phyloP scores from a whole-genome alignment of 2,888 invertebrate species.

The Erynnis tages region DNA sequence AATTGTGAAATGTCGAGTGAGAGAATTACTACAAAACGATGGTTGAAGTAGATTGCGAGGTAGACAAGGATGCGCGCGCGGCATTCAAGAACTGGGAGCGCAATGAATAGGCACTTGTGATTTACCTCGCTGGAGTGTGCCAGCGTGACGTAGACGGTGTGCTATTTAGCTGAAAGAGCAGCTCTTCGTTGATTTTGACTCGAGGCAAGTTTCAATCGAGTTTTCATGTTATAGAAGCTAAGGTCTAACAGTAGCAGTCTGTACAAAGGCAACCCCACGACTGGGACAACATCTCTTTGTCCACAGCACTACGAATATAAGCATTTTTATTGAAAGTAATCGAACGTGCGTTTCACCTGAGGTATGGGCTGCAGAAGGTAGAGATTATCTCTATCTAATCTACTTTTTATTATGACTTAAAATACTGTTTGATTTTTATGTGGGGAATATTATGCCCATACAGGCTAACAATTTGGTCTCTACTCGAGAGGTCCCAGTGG shows the following conservation, averaged over 20 bases:
- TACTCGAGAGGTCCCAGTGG: too few relatives aligned
- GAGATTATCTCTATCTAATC: too few relatives aligned
- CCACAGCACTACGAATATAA: too few relatives aligned
- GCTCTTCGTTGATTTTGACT: slow-evolving; percentile 24
- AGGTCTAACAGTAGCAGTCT: neutral
- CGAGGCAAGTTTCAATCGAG: slow-evolving; percentile 25
- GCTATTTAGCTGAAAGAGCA: slow-evolving; percentile 27
- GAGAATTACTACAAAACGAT: slow-evolving; percentile 25
- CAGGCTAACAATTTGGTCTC: too few relatives aligned
- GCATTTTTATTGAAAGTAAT: too few relatives aligned
- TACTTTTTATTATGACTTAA: too few relatives aligned
- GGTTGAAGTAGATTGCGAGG: slow-evolving; percentile 22
- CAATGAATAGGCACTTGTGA: slow-evolving; percentile 23
- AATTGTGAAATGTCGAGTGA: slow-evolving; percentile 20
- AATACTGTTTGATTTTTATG: too few relatives aligned
- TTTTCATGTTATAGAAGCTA: slow-evolving; percentile 18
- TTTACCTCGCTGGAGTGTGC: slow-evolving; percentile 13
- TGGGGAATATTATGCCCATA: too few relatives aligned
- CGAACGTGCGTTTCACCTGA: too few relatives aligned
- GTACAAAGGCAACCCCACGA: slow-evolving; percentile 16
- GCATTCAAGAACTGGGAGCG: slow-evolving; percentile 18
- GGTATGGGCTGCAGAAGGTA: too few relatives aligned
- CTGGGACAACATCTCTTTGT: neutral
- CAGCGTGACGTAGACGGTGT: slow-evolving; percentile 17
- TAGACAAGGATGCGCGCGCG: slow-evolving; percentile 9